These are phyloP conservation scores for Druceiella hillmani DNA, from an alignment of 2,888 invertebrate genomes.

Conservation along the genomic window DNA sequence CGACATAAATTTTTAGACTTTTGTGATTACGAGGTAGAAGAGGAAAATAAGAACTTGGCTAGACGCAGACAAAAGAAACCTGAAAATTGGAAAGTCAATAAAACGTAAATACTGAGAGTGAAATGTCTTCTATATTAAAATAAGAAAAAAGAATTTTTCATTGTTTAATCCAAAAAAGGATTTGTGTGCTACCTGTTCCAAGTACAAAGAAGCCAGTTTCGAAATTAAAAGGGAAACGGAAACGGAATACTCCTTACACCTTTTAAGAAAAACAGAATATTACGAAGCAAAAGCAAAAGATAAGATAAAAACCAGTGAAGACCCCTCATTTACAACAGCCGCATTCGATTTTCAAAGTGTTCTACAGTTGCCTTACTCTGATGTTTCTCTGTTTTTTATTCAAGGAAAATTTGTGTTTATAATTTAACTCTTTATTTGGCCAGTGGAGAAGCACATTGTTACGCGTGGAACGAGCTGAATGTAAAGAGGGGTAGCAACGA, in stretches of 20 bases:
- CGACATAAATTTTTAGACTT: too few relatives aligned
- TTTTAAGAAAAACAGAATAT: conserved; percentile 15
- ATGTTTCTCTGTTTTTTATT: conserved; percentile 12
- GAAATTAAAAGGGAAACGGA: not conserved
- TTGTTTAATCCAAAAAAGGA: conserved; percentile 13
- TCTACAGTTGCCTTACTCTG: conserved; percentile 6
- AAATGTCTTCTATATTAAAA: conserved; percentile 8
- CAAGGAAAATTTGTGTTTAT: conserved; percentile 15
- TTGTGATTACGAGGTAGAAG: conserved; percentile 9
- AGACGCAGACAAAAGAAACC: conserved; percentile 7
- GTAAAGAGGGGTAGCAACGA: conserved; percentile 14
- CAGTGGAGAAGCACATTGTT: conserved; percentile 10
- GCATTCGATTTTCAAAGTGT: conserved; percentile 10
- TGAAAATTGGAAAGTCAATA: too few relatives aligned
- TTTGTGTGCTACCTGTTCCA: conserved; percentile 12
- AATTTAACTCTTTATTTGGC: too few relatives aligned
- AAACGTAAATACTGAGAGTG: conserved; percentile 3
- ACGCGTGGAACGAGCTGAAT: conserved; percentile 16
- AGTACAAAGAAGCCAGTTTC: conserved; percentile 11
- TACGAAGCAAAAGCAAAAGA: conserved; percentile 12
- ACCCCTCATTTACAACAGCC: conserved; percentile 1
- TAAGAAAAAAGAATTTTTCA: conserved; percentile 10
- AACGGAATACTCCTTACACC: conserved; percentile 7
- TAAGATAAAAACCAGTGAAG: conserved; percentile 10
- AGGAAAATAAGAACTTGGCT: conserved; percentile 5